Evolutionary conservation across 2,888 invertebrate genomes (phyloP), one percentile per base, ranked within the genome.

Genomic region (Melanargia galathea): DNA sequence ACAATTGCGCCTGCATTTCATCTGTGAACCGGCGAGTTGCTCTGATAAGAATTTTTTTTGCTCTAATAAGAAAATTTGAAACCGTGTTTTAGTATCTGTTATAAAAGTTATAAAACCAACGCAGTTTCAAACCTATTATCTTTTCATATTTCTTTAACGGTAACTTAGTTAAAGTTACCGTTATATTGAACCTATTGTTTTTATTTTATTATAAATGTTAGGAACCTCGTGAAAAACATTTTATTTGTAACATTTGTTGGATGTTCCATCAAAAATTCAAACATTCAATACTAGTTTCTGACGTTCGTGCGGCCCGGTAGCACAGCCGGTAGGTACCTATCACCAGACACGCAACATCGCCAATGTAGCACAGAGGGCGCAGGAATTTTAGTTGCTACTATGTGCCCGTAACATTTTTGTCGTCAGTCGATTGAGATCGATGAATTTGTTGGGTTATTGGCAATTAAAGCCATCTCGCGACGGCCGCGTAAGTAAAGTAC

Each of bases 311-410:
- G 18, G 10, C 38, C 38, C n/a, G 40, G n/a, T 40, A n/a, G n/a
- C n/a, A n/a, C n/a, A n/a, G n/a, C n/a, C n/a, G n/a, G n/a, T n/a
- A n/a, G n/a, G n/a, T n/a, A n/a, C n/a, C n/a, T n/a, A 40, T 22
- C 40, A 16, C 22, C 55, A 10, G 10, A 7, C 40, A 24, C 55
- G 22, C 55, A 55, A 55, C n/a, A 24, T 13, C 16, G 24, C n/a
- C n/a, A 24, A 10, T 13, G 26, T 38, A 7, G 22, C 24, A 40
- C 13, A n/a, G 38, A 10, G 24, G 24, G 30, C 6, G 54, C 35
- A 10, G 40, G 24, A 55, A 40, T 55, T 38, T 40, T 40, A 22
- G 55, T 24, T n/a, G 40, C 22, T 55, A 55, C 40, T 55, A n/a
- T n/a, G n/a, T 55, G 20, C 13, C 38, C 38, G 55, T 24, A 22